Conservation (phyloP, 2,888 invertebrate species). For the Chrysodeixis includens region DNA sequence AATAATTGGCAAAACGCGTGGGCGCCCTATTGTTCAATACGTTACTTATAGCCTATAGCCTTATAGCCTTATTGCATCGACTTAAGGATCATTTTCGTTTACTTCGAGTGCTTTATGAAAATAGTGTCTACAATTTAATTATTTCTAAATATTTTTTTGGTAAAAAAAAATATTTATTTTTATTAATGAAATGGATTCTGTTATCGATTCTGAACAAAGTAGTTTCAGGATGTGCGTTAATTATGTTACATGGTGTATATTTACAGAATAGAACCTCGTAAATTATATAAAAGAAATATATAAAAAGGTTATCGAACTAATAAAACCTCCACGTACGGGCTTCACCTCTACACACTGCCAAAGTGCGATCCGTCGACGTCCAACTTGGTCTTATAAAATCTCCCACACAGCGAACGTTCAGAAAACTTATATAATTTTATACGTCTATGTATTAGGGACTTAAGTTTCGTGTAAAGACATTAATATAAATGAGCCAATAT, state of each 20-base stretch:
- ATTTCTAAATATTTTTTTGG: too few species aligned
- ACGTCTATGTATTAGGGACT: neutral
- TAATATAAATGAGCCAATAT: neutral
- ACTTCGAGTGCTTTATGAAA: too few species aligned
- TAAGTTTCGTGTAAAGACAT: neutral
- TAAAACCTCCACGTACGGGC: neutral
- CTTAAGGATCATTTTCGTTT: too few species aligned
- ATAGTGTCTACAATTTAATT: too few species aligned
- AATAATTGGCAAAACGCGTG: too few species aligned
- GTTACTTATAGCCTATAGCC: too few species aligned
- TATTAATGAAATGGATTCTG: too few species aligned
- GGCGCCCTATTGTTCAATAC: too few species aligned
- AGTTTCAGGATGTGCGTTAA: too few species aligned
- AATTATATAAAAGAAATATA: neutral
- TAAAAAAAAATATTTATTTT: too few species aligned
- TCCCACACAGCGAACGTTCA: neutral
- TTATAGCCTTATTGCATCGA: too few species aligned
- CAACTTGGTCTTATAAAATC: neutral
- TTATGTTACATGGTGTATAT: neutral
- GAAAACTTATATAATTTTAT: neutral
- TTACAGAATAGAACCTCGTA: neutral
- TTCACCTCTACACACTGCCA: neutral
- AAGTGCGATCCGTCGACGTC: neutral
- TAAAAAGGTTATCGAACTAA: constrained; percentile 5
- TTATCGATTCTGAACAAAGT: too few species aligned